These are phyloP conservation scores for Cyaniris semiargus DNA, from an alignment of 2,888 invertebrate genomes.

Conservation along the genomic window DNA sequence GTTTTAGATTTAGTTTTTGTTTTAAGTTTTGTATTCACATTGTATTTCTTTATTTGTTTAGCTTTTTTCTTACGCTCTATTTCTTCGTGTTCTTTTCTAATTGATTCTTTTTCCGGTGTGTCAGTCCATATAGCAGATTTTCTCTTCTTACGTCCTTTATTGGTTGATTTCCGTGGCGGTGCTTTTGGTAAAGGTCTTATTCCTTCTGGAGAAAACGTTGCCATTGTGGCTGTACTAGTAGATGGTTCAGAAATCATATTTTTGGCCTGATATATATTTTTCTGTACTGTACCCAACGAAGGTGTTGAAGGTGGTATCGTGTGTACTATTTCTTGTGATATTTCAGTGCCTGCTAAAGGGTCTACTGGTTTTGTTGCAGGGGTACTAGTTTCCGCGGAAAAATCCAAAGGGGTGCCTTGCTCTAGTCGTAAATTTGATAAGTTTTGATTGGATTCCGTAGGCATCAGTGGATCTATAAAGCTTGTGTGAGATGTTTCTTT, in stretches of 20 bases:
- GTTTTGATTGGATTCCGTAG: background rate
- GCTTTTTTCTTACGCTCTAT: constrained; percentile 40
- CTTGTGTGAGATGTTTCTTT: constrained; percentile 6
- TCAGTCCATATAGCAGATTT: constrained; percentile 39
- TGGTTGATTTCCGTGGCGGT: constrained; percentile 37
- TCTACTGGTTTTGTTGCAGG: constrained; percentile 8
- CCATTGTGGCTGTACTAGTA: background rate
- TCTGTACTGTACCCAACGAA: constrained; percentile 18
- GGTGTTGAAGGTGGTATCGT: constrained; percentile 1
- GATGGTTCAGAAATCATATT: constrained; percentile 3
- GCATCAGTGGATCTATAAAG: constrained; percentile 4
- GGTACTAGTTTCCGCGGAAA: background rate
- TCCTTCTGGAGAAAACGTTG: constrained; percentile 32
- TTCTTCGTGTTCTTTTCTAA: constrained; percentile 39
- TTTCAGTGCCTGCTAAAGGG: constrained; percentile 8
- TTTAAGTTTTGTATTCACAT: constrained; percentile 38
- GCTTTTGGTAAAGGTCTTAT: constrained; percentile 41
- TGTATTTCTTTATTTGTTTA: constrained; percentile 37
- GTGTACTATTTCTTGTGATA: background rate
- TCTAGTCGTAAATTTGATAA: constrained; percentile 8
- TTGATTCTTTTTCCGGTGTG: constrained; percentile 41
- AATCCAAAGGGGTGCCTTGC: too few relatives aligned
- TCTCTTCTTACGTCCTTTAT: constrained; percentile 39
- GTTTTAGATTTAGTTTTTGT: constrained; percentile 35
- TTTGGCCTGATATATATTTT: constrained; percentile 8